These are phyloP conservation scores for Distichodus sexfasciatus DNA, from an alignment of 2,797 vertebrate genomes.

Conservation along the genomic window DNA sequence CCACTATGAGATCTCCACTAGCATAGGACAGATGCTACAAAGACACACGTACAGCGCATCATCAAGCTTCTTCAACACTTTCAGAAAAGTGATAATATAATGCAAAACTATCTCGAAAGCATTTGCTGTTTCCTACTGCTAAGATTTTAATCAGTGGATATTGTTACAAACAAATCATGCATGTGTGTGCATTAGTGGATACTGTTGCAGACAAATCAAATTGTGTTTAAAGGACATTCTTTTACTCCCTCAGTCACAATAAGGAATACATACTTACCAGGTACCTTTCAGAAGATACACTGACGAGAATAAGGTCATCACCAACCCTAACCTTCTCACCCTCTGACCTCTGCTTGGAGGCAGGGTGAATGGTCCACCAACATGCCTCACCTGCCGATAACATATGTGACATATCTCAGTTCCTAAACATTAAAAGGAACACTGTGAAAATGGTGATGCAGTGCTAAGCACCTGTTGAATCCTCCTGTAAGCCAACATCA, in stretches of 20 bases:
- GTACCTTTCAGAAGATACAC: constrained; percentile 93
- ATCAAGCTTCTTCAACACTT: too few relatives aligned
- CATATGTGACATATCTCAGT: background rate
- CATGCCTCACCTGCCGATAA: constrained; percentile 83
- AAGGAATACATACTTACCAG: constrained; percentile 79
- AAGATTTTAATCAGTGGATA: too few relatives aligned
- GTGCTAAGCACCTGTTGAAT: constrained; percentile 80
- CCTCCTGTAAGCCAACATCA: constrained; percentile 90
- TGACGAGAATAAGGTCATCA: constrained; percentile 93
- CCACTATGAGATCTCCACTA: constrained; percentile 91
- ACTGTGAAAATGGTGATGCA: background rate
- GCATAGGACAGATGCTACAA: constrained; percentile 89
- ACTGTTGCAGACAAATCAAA: too few relatives aligned
- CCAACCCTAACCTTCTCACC: constrained; percentile 94
- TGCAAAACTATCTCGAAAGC: too few relatives aligned
- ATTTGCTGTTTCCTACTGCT: too few relatives aligned
- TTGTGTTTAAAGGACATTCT: too few relatives aligned
- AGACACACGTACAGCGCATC: background rate
- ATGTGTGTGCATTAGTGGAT: too few relatives aligned
- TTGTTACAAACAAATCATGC: too few relatives aligned
- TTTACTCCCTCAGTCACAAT: background rate
- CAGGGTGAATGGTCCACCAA: constrained; percentile 95
- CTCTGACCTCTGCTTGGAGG: constrained; percentile 92
- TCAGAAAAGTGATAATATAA: too few relatives aligned
- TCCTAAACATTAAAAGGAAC: background rate